phyloP scores from a whole-genome alignment of 2,888 invertebrate genomes.

The Scaptomyza parva region DNA sequence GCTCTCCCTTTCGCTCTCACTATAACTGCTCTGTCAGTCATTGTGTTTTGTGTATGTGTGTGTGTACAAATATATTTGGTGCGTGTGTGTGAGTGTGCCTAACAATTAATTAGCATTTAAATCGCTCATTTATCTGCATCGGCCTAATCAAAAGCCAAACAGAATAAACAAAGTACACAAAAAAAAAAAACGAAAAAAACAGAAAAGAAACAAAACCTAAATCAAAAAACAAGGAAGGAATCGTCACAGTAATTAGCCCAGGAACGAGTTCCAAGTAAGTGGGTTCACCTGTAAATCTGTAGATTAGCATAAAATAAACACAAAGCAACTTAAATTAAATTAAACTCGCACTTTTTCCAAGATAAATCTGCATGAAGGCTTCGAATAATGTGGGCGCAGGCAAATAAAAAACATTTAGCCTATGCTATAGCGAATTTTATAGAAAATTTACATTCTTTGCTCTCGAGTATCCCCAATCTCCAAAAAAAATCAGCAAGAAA shows the following conservation, averaged over 20 bases:
- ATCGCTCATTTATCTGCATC: constrained; percentile 62
- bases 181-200: constrained; percentile 10
- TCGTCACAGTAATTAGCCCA: not conserved
- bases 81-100: constrained; percentile 38
- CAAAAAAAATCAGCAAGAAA: constrained; percentile 11
- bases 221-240: not conserved
- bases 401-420: constrained; percentile 10
- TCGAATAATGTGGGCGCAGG: constrained; percentile 31
- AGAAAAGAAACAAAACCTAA: constrained; percentile 11
- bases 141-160: constrained; percentile 54
- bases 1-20: constrained; percentile 6
- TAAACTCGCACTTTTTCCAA: constrained; percentile 13
- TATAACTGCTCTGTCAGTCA: too few relatives aligned
- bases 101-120: constrained; percentile 73
- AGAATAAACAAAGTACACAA: constrained; percentile 11
- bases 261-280: constrained; percentile 41
- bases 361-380: constrained; percentile 8
- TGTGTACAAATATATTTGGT: constrained; percentile 16
- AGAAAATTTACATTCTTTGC: constrained; percentile 43
- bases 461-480: constrained; percentile 12
- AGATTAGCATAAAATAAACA: constrained; percentile 49
- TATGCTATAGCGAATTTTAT: constrained; percentile 21
- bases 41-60: constrained; percentile 11
- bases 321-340: constrained; percentile 36
- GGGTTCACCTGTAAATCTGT: constrained; percentile 34